A percentile compares a stretch with the other conserved stretches of the same genome.
phyloP scores from a whole-genome alignment of 2,888 invertebrate genomes.

The Lomographa bimaculata region DNA sequence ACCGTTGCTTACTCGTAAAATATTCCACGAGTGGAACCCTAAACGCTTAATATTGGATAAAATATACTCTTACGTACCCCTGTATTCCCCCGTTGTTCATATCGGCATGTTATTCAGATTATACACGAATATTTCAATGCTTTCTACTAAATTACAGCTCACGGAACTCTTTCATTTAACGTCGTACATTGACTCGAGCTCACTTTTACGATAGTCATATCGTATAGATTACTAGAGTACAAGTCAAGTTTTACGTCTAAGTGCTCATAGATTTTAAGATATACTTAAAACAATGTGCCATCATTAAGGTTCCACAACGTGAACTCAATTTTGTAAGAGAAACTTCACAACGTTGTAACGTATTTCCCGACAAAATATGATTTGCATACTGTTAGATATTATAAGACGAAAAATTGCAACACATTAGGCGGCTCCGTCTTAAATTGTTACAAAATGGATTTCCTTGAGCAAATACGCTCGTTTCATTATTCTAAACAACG shows the following conservation, averaged over 20 bases:
- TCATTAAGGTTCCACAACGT: constrained; percentile 23
- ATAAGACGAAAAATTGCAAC: constrained; percentile 71
- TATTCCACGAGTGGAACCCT: constrained; percentile 71
- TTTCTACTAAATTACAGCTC: constrained; percentile 82
- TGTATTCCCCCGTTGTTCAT: constrained; percentile 82
- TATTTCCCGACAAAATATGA: constrained; percentile 39
- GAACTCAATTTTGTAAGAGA: constrained; percentile 22
- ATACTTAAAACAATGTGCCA: constrained; percentile 11
- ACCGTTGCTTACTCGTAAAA: constrained; percentile 72
- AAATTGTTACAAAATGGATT: constrained; percentile 78
- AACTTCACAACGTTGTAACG: constrained; percentile 25
- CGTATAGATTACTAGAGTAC: constrained; percentile 9
- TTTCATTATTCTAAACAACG: constrained; percentile 80
- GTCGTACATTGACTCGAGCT: constrained; percentile 56
- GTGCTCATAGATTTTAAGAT: constrained; percentile 11
- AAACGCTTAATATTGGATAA: constrained; percentile 83
- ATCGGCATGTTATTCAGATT: constrained; percentile 83
- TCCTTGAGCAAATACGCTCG: constrained; percentile 71
- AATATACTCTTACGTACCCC: constrained; percentile 74
- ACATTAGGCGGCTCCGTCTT: constrained; percentile 70
- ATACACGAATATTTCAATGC: constrained; percentile 84
- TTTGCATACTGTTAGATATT: constrained; percentile 62
- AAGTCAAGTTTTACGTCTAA: constrained; percentile 6
- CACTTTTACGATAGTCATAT: constrained; percentile 28
- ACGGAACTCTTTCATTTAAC: constrained; percentile 78